A percentile compares a stretch with the other conserved stretches of the same genome.
Conservation (phyloP, 2,797 vertebrate genomes). For the Anguilla anguilla region DNA sequence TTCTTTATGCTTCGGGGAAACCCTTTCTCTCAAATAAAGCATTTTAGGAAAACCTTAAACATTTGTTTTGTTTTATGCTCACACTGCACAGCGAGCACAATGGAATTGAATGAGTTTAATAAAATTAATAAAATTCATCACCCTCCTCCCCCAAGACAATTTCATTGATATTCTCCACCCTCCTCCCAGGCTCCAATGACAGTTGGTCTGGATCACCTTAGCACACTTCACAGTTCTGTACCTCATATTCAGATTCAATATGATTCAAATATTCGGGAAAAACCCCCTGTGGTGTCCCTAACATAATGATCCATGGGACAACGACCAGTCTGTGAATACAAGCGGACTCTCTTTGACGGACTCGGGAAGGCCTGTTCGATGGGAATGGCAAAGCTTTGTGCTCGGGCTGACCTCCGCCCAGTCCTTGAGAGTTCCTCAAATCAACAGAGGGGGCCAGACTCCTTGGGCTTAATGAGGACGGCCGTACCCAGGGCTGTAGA, state of each 20-base stretch:
- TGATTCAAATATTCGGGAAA: neutral
- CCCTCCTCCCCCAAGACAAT: neutral
- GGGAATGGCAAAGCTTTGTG: neutral
- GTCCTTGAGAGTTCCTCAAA: constrained; percentile 1
- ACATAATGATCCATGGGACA: neutral
- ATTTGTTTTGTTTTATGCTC: too few relatives aligned
- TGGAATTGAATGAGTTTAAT: too few relatives aligned
- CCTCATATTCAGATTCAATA: neutral
- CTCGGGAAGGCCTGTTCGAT: neutral
- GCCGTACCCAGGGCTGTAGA: constrained; percentile 15
- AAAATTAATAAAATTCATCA: too few relatives aligned
- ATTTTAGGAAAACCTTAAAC: too few relatives aligned
- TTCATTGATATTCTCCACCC: neutral
- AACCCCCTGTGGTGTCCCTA: neutral
- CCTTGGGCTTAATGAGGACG: constrained; percentile 25
- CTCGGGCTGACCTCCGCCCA: neutral
- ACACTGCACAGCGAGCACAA: too few relatives aligned
- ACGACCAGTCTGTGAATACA: neutral
- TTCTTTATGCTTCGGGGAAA: too few relatives aligned
- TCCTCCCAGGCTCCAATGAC: neutral
- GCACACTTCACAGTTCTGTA: neutral
- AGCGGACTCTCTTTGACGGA: neutral
- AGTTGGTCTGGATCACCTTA: neutral
- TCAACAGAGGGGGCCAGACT: neutral
- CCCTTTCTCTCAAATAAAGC: too few relatives aligned